These are phyloP conservation scores for Latrodectus elegans DNA, from an alignment of 2,888 invertebrate species.

Conservation along the genomic window DNA sequence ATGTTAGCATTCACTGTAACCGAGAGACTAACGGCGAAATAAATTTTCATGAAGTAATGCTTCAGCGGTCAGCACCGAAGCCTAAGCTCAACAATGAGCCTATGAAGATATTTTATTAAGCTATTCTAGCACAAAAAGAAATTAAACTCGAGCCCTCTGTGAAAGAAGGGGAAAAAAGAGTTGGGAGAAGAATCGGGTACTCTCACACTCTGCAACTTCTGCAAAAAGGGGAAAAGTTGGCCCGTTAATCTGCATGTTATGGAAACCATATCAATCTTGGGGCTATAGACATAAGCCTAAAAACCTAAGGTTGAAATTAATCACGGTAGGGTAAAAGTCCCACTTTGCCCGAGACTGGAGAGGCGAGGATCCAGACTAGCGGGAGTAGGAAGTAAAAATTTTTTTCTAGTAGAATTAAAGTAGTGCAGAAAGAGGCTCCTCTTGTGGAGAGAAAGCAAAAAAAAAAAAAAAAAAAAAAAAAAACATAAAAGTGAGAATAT, in stretches of 20 bases:
- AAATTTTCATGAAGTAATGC: not conserved
- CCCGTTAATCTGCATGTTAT: not conserved
- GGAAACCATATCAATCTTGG: conserved; percentile 46
- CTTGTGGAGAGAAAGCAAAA: conserved; percentile 14
- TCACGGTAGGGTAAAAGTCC: conserved; percentile 41
- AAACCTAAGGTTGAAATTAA: conserved; percentile 51
- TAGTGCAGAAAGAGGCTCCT: conserved; percentile 13
- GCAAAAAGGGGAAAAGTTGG: not conserved
- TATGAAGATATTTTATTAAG: conserved; percentile 1
- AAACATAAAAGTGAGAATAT: conserved; percentile 48
- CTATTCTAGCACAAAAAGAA: not conserved
- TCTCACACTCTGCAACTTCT: not conserved
- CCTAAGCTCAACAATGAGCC: not conserved
- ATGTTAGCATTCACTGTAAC: no score
- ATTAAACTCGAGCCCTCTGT: not conserved
- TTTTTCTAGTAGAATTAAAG: conserved; percentile 49
- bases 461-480: not conserved
- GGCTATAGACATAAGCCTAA: conserved; percentile 37
- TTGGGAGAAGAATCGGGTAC: not conserved
- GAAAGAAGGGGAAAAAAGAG: not conserved
- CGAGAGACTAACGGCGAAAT: not conserved
- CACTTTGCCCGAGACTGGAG: conserved; percentile 17
- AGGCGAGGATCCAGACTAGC: conserved; percentile 16
- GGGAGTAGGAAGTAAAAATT: conserved; percentile 16
- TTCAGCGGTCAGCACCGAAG: not conserved